A percentile compares a stretch with the other conserved stretches of the same genome.
These are phyloP conservation scores for Orestias chungarensis DNA, from an alignment of 2,797 vertebrate genomes.

Conservation along the genomic window DNA sequence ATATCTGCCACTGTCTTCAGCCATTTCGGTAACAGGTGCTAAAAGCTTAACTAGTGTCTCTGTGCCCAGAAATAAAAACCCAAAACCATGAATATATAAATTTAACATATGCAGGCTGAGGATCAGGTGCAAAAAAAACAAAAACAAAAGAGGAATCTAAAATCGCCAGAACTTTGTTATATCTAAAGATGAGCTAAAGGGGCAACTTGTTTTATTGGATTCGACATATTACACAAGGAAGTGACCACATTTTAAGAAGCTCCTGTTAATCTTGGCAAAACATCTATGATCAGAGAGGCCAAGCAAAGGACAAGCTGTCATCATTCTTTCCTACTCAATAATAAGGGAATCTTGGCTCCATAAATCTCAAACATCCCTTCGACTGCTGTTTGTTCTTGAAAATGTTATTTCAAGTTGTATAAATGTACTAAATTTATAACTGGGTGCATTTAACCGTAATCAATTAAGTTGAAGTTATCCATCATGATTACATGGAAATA, in stretches of 20 bases:
- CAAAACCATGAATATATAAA: constrained; percentile 50
- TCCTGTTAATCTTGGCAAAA: constrained; percentile 55
- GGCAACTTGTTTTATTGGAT: constrained; percentile 19
- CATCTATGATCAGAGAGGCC: constrained; percentile 22
- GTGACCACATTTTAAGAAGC: constrained; percentile 24
- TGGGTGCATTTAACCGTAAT: not conserved
- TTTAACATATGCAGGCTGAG: constrained; percentile 11
- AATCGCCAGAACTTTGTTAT: constrained; percentile 21
- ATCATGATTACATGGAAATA: too few species aligned
- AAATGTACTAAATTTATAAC: too few species aligned
- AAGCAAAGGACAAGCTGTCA: constrained; percentile 56
- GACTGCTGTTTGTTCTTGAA: constrained; percentile 30
- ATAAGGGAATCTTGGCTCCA: constrained; percentile 34
- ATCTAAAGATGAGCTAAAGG: constrained; percentile 19
- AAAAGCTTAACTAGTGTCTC: not conserved
- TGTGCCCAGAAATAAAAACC: constrained; percentile 32
- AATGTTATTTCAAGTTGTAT: too few species aligned
- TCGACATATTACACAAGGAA: constrained; percentile 30
- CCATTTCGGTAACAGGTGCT: constrained; percentile 23
- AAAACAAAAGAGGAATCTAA: constrained; percentile 46
- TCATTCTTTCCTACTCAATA: constrained; percentile 31
- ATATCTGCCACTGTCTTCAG: constrained; percentile 4
- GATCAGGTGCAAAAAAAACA: constrained; percentile 18
- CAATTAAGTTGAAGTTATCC: not conserved
- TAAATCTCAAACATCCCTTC: constrained; percentile 20